A percentile compares a stretch with the other conserved stretches of the same genome.
phyloP scores from a whole-genome alignment of 2,797 vertebrate genomes.

The Momotus momota region DNA sequence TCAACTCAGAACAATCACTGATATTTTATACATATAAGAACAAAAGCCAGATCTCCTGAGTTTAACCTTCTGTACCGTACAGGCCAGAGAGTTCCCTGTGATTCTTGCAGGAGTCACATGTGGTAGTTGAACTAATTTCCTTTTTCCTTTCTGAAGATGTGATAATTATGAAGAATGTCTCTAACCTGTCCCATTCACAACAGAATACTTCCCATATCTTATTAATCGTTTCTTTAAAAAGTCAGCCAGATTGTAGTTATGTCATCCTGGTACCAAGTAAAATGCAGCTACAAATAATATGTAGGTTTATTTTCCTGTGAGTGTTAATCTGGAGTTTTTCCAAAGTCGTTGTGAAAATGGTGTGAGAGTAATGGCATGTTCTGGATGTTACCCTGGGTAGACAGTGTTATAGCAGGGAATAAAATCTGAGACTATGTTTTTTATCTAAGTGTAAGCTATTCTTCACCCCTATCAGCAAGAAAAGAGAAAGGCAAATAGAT shows the following conservation, averaged over 20 bases:
- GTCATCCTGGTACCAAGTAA: neutral
- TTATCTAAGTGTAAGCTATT: neutral
- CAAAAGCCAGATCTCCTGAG: neutral
- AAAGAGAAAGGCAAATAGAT: neutral
- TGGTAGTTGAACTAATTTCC: neutral
- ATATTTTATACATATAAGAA: neutral
- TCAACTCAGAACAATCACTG: neutral
- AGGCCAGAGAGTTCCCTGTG: neutral
- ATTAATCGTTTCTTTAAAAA: neutral
- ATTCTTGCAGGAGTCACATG: neutral
- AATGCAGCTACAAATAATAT: neutral
- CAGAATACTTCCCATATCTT: neutral
- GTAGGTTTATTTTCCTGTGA: neutral
- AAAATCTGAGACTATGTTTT: neutral
- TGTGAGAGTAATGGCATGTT: neutral
- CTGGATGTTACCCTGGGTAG: neutral
- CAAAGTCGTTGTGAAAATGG: neutral
- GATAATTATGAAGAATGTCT: neutral
- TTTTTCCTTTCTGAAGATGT: neutral
- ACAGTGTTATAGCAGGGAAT: neutral
- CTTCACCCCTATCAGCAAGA: neutral
- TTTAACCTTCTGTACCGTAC: neutral
- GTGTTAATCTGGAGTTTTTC: neutral
- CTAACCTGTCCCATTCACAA: neutral
- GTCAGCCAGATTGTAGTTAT: neutral